phyloP scores from a whole-genome alignment of 2,113 vertebrate genomes.

The Cynopterus brachyotis region DNA sequence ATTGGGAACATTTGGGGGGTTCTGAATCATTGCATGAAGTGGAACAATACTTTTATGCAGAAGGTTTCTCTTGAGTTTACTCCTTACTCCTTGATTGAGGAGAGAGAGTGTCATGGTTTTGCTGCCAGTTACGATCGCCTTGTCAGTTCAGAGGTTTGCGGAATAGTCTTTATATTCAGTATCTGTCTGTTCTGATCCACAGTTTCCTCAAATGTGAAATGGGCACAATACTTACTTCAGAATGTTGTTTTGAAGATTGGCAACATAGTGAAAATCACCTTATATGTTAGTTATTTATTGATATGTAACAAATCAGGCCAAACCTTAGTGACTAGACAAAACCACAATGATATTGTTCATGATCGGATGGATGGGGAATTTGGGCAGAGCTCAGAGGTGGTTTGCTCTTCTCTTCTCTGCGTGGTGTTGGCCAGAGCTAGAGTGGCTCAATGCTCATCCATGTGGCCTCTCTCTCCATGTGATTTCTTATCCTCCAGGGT shows the following conservation, averaged over 20 bases:
- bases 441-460: not conserved
- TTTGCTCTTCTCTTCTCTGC: not conserved
- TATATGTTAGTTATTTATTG: not conserved
- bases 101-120: not conserved
- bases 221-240: not conserved
- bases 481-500: not conserved
- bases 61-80: not conserved
- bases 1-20: conserved; percentile 18
- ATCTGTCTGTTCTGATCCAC: not conserved
- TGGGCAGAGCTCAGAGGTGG: not conserved
- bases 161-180: not conserved
- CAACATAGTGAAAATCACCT: not conserved
- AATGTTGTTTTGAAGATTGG: not conserved
- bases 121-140: not conserved
- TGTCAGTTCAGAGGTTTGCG: not conserved
- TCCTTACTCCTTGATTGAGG: not conserved
- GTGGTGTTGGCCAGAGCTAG: not conserved
- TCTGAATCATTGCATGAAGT: not conserved
- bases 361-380: not conserved
- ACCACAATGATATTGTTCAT: not conserved
- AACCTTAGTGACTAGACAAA: not conserved
- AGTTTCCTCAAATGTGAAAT: conserved; percentile 2
- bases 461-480: not conserved
- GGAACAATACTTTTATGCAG: not conserved
- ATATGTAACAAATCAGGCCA: not conserved